Evolutionary conservation across 1,140 invertebrate species (phyloP), one percentile per base, ranked within the genome.

Genomic region (Latrodectus geometricus): DNA sequence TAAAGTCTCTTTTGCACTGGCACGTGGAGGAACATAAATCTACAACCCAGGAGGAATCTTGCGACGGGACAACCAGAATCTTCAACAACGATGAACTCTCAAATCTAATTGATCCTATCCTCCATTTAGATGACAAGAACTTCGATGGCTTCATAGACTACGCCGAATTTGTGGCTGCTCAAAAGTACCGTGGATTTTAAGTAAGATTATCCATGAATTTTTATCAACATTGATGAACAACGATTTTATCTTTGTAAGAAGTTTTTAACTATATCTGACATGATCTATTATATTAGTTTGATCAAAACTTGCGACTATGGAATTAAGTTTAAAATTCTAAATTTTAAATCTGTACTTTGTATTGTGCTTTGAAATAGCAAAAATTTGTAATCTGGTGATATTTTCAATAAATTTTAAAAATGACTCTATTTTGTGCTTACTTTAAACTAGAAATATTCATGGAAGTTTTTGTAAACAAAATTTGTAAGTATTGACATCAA

Each of bases 61-160:
- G 15, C 0, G 23, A 69, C 17, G 89, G 88, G 15, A 89, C 87
- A 14, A 89, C 96, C 49, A 98, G 97, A 92, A 93, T 97, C 56
- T 98, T 98, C 91, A 94, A 93, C 68, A 97, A 99, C 91, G 95
- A 96, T 9, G 97, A 99, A 92, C 91, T 99, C 17, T 92, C 94
- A 1, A 94, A 94, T 81, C 94, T 99, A 89, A 98, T 99, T 88
- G 97, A 99, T 92, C 96, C 96, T 0, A 98, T 99, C 89, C 91
- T 99, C 8, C 93, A 94, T 88, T 96, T 97, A 92, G 97, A 99
- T 91, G 98, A 99, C 90, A 92, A 93, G 52, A 97, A 98, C 91
- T 92, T 93, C 82, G 97, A 99, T 91, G 97, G 97, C 4, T 99
- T 94, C 90, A 98, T 99, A 83, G 97, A 98, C 92, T 99, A 99